Conservation (phyloP, 2,888 invertebrate genomes). For the Autographa gamma region DNA sequence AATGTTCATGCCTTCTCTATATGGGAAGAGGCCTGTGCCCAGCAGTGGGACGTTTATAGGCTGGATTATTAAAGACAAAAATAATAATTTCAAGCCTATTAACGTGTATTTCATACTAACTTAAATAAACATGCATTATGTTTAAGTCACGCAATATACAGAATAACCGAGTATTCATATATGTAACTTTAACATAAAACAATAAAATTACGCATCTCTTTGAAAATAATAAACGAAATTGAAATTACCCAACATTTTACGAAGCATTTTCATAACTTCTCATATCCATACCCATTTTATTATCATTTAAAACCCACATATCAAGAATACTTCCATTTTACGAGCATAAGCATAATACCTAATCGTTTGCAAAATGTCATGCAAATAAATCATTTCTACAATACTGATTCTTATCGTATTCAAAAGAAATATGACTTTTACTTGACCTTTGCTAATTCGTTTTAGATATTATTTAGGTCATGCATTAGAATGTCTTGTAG, state of each 20-base stretch:
- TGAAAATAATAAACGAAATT: too few species aligned
- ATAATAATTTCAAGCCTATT: too few species aligned
- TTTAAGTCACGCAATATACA: neutral
- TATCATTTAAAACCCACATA: neutral
- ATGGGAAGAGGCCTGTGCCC: too few species aligned
- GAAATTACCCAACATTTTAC: too few species aligned
- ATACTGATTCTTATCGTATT: constrained; percentile 19
- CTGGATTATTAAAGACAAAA: too few species aligned
- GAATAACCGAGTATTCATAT: neutral
- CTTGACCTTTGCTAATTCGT: neutral
- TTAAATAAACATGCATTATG: too few species aligned
- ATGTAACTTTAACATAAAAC: too few species aligned
- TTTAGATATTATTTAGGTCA: neutral
- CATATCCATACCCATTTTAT: neutral
- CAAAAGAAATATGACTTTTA: constrained; percentile 12
- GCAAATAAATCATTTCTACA: constrained; percentile 31
- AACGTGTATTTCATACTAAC: too few species aligned
- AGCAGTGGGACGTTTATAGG: too few species aligned
- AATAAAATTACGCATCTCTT: too few species aligned
- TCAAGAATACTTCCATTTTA: constrained; percentile 1
- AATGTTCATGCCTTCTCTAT: too few species aligned
- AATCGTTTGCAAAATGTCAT: constrained; percentile 19
- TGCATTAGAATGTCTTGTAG: too few species aligned
- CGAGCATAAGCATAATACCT: neutral
- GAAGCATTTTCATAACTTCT: neutral